Base-by-base conservation (phyloP, 2,797 vertebrate species). In the Peromyscus nudipes region DNA sequence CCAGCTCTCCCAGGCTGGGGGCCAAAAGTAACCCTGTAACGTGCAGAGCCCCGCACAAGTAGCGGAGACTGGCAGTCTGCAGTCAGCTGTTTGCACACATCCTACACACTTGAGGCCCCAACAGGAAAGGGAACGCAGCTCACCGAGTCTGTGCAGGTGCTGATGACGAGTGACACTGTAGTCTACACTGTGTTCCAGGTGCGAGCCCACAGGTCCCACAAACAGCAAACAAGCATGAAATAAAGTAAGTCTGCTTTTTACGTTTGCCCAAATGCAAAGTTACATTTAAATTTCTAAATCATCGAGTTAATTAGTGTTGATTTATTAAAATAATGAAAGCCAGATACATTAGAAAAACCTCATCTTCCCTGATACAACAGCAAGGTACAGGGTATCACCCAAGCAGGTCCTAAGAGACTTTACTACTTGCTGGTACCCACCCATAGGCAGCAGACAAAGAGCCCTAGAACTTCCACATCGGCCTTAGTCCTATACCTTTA, bases 111-210 rank as follows among this genome's bases (percentile, higher is more conserved):
- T 34, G 19, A 27, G 62, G 85, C 13, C 80, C 57, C 13, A 17
- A 0, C 4, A 79, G 34, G 12, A 52, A 2, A 2, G 3, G 0
- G 16, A 82, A 52, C 1, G 4, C 1, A 5, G 46, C 76, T 16
- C 3, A 5, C 7, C 0, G 0, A 5, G 46, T 49, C 46, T 49
- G 62, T 23, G 0, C 0, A 43, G 7, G 76, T 37, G 64, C n/a
- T 16, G 0, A 43, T 7, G 37, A 37, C 3, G 16, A 91, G 0
- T 12, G n/a, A 65, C 4, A 27, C 34, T 19, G 37, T 8, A 25
- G 21, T 25, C 25, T 55, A 19, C 1, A 25, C 10, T 43, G 34
- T 43, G 75, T 46, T 93, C 49, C 23, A 65, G n/a, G 86, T 10
- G 31, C 31, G 57, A 77, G 27, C 27, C 4, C 37, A 25, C 0